Percentiles rank a stretch among this genome's conserved stretches.
Evolutionary conservation across 2,113 vertebrate species (phyloP).

Genomic region (Naja naja): DNA sequence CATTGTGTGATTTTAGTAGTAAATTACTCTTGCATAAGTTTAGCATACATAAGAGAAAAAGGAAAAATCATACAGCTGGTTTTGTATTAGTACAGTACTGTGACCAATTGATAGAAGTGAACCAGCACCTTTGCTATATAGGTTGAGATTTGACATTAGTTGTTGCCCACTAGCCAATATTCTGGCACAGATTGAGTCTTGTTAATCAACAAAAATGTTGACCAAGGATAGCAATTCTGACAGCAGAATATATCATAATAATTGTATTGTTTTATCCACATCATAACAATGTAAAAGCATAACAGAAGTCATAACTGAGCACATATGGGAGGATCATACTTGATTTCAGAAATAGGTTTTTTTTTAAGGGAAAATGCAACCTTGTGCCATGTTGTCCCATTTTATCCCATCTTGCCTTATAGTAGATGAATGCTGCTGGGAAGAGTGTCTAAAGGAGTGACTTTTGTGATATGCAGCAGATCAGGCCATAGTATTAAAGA

Average conservation of each 20-base stretch:
- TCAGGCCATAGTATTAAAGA: neutral
- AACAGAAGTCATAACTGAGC: neutral
- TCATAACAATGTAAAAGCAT: neutral
- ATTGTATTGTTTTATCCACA: neutral
- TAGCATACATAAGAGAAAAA: slow-evolving; percentile 18
- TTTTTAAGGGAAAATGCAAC: neutral
- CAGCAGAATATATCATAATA: neutral
- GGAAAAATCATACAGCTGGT: neutral
- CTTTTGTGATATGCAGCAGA: neutral
- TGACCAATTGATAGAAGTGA: neutral
- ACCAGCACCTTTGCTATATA: neutral
- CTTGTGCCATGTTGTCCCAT: neutral
- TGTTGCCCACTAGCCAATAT: neutral
- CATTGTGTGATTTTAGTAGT: neutral
- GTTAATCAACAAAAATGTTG: neutral
- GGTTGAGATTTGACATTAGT: neutral
- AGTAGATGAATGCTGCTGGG: neutral
- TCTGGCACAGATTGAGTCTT: neutral
- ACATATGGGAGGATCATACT: neutral
- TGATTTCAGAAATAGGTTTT: neutral
- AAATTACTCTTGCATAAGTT: neutral
- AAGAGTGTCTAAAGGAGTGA: neutral
- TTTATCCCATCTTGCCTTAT: neutral
- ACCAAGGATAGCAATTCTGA: neutral
- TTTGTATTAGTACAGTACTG: neutral